Conservation (phyloP, 2,888 invertebrate species). For the Molanna angustata region DNA sequence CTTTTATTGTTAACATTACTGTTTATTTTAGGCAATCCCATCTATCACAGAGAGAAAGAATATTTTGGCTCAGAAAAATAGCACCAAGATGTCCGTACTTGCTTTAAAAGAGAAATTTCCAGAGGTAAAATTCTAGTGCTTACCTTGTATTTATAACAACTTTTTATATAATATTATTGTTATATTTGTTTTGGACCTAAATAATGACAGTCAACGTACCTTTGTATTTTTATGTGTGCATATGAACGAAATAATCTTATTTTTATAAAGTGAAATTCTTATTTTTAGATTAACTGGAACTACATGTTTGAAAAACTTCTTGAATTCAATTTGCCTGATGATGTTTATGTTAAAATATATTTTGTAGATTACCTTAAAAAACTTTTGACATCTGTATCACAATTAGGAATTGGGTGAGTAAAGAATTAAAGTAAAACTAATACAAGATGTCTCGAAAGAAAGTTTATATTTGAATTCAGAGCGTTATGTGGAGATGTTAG, state of each 20-base stretch:
- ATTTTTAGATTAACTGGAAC: not conserved
- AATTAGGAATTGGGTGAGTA: too few species aligned
- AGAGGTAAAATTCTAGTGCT: not conserved
- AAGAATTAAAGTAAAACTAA: too few species aligned
- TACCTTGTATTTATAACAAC: not conserved
- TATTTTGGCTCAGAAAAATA: not conserved
- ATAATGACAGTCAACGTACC: too few species aligned
- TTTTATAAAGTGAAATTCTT: too few species aligned
- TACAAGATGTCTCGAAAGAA: too few species aligned
- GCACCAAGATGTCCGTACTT: not conserved
- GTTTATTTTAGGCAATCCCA: not conserved
- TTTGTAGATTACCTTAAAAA: slow-evolving; percentile 5
- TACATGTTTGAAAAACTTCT: not conserved
- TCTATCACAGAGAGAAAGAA: not conserved
- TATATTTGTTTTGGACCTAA: too few species aligned
- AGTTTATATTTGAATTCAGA: too few species aligned
- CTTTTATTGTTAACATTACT: too few species aligned
- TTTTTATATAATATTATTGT: not conserved
- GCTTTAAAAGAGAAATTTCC: not conserved
- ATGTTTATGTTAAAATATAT: slow-evolving; percentile 14
- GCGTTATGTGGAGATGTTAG: too few species aligned
- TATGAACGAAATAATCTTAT: too few species aligned
- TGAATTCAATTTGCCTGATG: not conserved
- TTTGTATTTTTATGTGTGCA: too few species aligned
- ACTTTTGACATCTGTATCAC: not conserved